phyloP scores from a whole-genome alignment of 2,888 invertebrate species.

The Amblyteles armatorius region DNA sequence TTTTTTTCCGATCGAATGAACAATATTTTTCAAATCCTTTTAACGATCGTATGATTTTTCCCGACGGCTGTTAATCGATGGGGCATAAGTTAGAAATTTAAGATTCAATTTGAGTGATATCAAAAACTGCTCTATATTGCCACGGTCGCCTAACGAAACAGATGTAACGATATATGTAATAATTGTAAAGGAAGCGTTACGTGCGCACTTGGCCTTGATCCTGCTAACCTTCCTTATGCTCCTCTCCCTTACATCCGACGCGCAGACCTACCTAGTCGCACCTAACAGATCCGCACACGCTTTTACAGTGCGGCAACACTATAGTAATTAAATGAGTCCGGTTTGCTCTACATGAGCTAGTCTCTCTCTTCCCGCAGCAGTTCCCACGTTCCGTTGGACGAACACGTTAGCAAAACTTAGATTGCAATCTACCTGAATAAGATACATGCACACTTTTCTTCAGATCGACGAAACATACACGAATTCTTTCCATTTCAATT shows the following conservation, averaged over 20 bases:
- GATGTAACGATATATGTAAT: not conserved
- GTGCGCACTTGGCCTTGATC: slow-evolving; percentile 53
- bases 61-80: not conserved
- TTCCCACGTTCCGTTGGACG: slow-evolving; percentile 62
- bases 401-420: slow-evolving; percentile 28
- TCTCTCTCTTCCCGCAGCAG: slow-evolving; percentile 39
- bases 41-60: not conserved
- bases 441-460: slow-evolving; percentile 15
- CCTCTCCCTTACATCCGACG: slow-evolving; percentile 40
- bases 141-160: not conserved
- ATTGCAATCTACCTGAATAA: slow-evolving; percentile 7
- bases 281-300: slow-evolving; percentile 34
- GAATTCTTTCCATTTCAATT: slow-evolving; percentile 2
- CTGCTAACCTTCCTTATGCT: slow-evolving; percentile 56
- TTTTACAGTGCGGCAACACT: slow-evolving; percentile 22
- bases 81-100: not conserved
- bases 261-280: not conserved
- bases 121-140: not conserved
- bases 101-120: not conserved
- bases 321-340: slow-evolving; percentile 60
- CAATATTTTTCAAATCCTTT: not conserved
- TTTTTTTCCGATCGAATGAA: not conserved
- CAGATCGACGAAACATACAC: slow-evolving; percentile 3
- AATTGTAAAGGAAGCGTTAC: slow-evolving; percentile 40
- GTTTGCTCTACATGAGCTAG: slow-evolving; percentile 51